phyloP scores from a whole-genome alignment of 2,113 vertebrate species.

The Cariama cristata region DNA sequence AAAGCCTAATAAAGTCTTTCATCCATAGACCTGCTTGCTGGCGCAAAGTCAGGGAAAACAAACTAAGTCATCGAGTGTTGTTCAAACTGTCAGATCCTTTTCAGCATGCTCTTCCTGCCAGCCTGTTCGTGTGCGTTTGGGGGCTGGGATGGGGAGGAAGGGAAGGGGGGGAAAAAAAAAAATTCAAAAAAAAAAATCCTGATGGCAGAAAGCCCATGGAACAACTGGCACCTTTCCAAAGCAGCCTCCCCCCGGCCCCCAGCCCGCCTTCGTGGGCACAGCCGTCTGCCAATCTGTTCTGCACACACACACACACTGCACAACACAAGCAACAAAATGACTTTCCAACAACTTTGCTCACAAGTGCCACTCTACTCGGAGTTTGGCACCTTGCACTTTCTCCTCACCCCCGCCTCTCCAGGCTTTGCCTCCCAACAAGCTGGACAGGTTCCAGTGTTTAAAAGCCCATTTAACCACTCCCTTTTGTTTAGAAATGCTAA shows the following conservation, averaged over 20 bases:
- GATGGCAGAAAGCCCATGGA: slow-evolving; percentile 69
- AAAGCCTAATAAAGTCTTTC: slow-evolving; percentile 73
- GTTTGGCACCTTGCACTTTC: slow-evolving; percentile 54
- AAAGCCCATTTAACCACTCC: slow-evolving; percentile 65
- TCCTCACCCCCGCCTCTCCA: neutral
- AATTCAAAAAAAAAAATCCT: neutral
- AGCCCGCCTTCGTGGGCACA: slow-evolving; percentile 53
- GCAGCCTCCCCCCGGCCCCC: slow-evolving; percentile 33
- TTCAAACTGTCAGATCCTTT: slow-evolving; percentile 75
- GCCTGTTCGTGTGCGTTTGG: slow-evolving; percentile 15
- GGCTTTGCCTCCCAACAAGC: slow-evolving; percentile 39
- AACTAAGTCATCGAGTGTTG: slow-evolving; percentile 73
- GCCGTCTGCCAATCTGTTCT: slow-evolving; percentile 72
- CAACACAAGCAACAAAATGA: slow-evolving; percentile 39
- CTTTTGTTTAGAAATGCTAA: slow-evolving; percentile 66
- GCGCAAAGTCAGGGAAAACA: slow-evolving; percentile 71
- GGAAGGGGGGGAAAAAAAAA: neutral
- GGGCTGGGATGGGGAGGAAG: slow-evolving; percentile 40
- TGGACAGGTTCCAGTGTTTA: slow-evolving; percentile 70
- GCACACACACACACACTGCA: neutral
- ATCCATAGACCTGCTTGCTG: slow-evolving; percentile 59
- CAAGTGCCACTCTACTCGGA: slow-evolving; percentile 51
- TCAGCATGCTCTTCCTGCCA: slow-evolving; percentile 70
- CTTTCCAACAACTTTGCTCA: slow-evolving; percentile 72
- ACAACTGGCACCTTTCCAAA: slow-evolving; percentile 69